Conservation (phyloP, 2,888 invertebrate genomes). For the Lucinisca nassula region DNA sequence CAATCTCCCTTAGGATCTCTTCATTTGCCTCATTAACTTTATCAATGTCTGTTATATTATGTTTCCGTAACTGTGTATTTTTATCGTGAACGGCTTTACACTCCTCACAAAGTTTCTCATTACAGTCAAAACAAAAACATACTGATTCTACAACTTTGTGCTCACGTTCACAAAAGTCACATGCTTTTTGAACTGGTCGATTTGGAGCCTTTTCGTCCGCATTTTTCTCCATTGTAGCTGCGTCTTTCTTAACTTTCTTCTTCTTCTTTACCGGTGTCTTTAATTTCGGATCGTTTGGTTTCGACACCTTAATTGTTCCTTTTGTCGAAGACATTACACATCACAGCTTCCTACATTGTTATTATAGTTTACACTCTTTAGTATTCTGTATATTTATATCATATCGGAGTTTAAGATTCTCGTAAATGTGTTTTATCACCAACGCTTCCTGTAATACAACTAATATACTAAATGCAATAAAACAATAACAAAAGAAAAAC, state of each 20-base stretch:
- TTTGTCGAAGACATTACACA: not conserved
- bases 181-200: not conserved
- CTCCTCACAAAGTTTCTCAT: not conserved
- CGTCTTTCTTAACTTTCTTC: not conserved
- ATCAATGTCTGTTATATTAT: conserved; percentile 4
- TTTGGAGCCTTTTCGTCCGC: not conserved
- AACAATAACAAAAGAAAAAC: no score
- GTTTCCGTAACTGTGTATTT: not conserved
- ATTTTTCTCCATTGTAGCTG: not conserved
- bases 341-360: not conserved
- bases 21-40: conserved; percentile 1
- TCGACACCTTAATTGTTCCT: not conserved
- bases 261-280: not conserved
- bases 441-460: no score
- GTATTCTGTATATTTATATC: no score
- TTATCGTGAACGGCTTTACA: not conserved
- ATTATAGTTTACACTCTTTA: no score
- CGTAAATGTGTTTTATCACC: no score
- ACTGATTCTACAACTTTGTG: not conserved
- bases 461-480: no score
- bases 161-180: conserved; percentile 3
- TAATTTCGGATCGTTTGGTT: not conserved
- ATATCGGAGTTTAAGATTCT: no score
- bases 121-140: conserved; percentile 6
- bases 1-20: not conserved